Evolutionary conservation across 2,113 vertebrate genomes (phyloP).

Genomic region (Esox niger): DNA sequence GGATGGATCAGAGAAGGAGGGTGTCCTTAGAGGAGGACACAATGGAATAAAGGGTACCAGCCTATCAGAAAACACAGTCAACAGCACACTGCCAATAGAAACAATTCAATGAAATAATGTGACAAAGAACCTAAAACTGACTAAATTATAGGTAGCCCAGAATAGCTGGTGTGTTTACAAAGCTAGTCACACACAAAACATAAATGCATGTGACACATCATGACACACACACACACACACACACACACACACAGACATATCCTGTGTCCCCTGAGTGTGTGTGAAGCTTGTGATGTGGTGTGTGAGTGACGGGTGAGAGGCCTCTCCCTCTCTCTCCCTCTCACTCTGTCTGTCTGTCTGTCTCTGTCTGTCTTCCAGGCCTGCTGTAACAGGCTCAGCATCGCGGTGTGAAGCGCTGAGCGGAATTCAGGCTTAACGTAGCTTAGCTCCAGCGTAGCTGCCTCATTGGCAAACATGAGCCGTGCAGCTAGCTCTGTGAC

Average conservation of each 20-base stretch:
- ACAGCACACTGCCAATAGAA: background rate
- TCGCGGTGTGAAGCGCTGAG: background rate
- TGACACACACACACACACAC: background rate
- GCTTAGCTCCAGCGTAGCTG: slow-evolving; percentile 15
- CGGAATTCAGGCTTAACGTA: background rate
- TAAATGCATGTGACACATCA: slow-evolving; percentile 13
- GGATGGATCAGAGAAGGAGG: background rate
- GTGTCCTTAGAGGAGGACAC: slow-evolving; percentile 8
- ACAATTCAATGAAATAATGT: background rate
- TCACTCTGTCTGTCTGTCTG: background rate
- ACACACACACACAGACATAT: background rate
- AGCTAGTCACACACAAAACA: background rate
- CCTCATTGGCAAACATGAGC: slow-evolving; percentile 59
- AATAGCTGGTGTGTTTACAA: background rate
- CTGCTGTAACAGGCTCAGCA: background rate
- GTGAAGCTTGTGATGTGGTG: slow-evolving; percentile 5
- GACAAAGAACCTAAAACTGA: background rate
- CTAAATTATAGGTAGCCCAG: background rate
- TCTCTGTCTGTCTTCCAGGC: slow-evolving; percentile 11
- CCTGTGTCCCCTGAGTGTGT: background rate
- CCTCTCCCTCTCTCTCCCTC: background rate
- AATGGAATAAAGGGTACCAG: slow-evolving; percentile 1
- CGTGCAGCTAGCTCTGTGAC: slow-evolving; percentile 25
- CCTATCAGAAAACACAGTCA: background rate
- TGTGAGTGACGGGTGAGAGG: slow-evolving; percentile 10